Percentiles rank a stretch among this genome's conserved stretches.
These are phyloP conservation scores for Megaustenia siamemsis DNA, from an alignment of 2,888 invertebrate genomes.

Conservation along the genomic window DNA sequence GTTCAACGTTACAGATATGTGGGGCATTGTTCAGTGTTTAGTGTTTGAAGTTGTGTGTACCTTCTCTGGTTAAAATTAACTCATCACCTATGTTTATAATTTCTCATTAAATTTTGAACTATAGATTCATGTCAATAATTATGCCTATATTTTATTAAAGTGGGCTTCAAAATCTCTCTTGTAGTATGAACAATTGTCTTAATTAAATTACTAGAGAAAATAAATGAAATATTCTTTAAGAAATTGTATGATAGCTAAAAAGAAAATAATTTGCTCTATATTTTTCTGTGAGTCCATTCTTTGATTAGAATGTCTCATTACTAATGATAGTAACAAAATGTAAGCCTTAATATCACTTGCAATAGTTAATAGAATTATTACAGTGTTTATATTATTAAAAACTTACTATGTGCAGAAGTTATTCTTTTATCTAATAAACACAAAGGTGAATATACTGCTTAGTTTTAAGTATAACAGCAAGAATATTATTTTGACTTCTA, in stretches of 20 bases:
- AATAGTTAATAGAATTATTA: not conserved
- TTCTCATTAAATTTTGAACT: not conserved
- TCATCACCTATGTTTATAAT: not conserved
- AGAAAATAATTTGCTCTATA: not conserved
- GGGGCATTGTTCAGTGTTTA: conserved; percentile 48
- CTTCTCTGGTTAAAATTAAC: conserved; percentile 27
- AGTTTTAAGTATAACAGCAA: no score
- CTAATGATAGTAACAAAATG: not conserved
- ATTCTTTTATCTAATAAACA: no score
- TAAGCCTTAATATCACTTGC: not conserved
- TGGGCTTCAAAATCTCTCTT: not conserved
- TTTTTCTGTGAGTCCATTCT: not conserved
- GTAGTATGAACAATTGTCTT: not conserved
- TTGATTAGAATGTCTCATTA: not conserved
- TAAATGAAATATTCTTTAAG: not conserved
- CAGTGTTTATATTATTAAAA: not conserved
- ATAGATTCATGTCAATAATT: not conserved
- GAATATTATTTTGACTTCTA: no score
- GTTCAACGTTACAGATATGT: not conserved
- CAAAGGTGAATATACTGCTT: no score
- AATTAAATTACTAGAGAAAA: not conserved
- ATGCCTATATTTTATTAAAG: not conserved
- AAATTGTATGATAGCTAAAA: not conserved
- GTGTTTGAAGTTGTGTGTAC: conserved; percentile 50
- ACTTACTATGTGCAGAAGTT: no score